Conservation (phyloP, 2,797 vertebrate species). For the Halcyon chelicuti region DNA sequence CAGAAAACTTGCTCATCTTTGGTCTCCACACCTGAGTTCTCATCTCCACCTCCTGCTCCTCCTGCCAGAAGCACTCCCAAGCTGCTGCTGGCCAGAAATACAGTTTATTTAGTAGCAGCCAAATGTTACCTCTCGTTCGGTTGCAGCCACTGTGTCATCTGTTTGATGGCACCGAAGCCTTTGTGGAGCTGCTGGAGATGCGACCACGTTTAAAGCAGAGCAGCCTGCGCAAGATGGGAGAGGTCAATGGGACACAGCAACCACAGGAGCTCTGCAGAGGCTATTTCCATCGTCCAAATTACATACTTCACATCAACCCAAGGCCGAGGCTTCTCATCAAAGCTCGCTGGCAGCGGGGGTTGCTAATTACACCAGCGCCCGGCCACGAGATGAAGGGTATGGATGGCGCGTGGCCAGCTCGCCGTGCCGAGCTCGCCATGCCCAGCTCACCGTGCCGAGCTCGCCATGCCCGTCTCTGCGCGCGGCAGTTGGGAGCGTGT, state of each 20-base stretch:
- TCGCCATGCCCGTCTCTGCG: fast-evolving
- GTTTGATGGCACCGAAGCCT: constrained; percentile 32
- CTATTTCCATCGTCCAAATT: constrained; percentile 78
- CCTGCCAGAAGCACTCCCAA: background rate
- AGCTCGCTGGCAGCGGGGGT: constrained; percentile 33
- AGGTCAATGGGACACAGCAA: background rate
- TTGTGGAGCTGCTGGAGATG: background rate
- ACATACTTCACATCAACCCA: constrained; percentile 14
- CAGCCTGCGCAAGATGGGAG: background rate
- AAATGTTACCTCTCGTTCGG: background rate
- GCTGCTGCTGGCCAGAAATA: background rate
- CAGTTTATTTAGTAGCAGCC: background rate
- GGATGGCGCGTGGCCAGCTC: background rate
- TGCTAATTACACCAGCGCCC: background rate
- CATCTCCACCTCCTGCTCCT: background rate
- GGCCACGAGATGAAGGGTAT: background rate
- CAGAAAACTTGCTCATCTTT: background rate
- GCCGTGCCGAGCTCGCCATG: background rate
- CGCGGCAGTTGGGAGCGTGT: fast-evolving
- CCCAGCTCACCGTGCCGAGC: background rate
- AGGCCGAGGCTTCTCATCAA: constrained; percentile 15
- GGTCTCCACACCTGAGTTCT: background rate
- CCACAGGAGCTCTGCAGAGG: constrained; percentile 56
- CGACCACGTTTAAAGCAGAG: background rate
- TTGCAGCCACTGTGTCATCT: background rate